Evolutionary conservation across 2,888 invertebrate genomes (phyloP).

Genomic region (Ophioninae sp.): DNA sequence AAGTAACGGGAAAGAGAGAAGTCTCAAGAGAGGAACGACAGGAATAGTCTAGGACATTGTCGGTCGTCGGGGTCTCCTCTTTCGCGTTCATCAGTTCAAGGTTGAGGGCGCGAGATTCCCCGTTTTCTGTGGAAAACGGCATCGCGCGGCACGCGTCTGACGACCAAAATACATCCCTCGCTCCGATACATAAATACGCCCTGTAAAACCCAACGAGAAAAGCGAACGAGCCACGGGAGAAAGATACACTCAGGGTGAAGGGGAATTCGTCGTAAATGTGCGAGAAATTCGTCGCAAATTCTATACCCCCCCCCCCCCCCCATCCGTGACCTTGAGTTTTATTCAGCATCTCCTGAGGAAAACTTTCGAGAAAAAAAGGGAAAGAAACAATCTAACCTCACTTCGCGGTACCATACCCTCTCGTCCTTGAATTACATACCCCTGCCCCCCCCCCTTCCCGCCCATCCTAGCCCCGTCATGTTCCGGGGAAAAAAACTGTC

Average conservation of each 20-base stretch:
- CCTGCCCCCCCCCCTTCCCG: too few relatives aligned
- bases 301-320: slow-evolving; percentile 33
- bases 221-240: slow-evolving; percentile 37
- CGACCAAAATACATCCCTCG: slow-evolving; percentile 75
- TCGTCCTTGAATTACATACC: neutral
- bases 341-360: slow-evolving; percentile 10
- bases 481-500: neutral
- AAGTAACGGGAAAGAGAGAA: slow-evolving; percentile 21
- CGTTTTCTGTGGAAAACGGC: slow-evolving; percentile 41
- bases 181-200: slow-evolving; percentile 73
- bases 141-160: slow-evolving; percentile 53
- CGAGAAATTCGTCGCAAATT: slow-evolving; percentile 63
- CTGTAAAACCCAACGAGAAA: slow-evolving; percentile 56
- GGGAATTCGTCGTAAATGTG: slow-evolving; percentile 47
- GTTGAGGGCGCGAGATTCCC: slow-evolving; percentile 73
- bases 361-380: neutral
- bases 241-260: slow-evolving; percentile 44
- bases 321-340: slow-evolving; percentile 65
- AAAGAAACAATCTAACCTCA: neutral
- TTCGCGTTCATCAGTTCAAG: slow-evolving; percentile 78
- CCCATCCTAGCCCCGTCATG: neutral
- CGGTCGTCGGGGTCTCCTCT: slow-evolving; percentile 49
- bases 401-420: slow-evolving; percentile 1
- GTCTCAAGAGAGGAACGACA: slow-evolving; percentile 49
- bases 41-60: slow-evolving; percentile 65